Evolutionary conservation across 2,797 vertebrate genomes (phyloP), one percentile per base, ranked within the genome.

Genomic region (Naso thynnoides): DNA sequence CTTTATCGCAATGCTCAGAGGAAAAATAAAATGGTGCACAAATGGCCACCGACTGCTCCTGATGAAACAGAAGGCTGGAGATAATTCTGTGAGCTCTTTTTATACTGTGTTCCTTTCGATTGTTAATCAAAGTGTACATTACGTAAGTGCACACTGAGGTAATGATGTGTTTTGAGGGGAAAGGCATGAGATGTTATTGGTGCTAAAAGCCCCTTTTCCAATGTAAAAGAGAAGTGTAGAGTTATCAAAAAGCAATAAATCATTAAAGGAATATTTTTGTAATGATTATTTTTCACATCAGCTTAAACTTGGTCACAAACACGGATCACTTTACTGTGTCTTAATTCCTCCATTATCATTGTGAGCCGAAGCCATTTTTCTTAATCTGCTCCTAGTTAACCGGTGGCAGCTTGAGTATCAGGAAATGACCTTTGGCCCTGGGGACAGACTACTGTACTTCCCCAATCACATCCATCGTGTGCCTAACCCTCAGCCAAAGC

Each of bases 391-490:
- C 76, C 81, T 89, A 54, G 87, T 91, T 90, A 91, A 91, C 88
- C 82, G 1, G 15, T 83, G 84, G 83, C 89, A 92, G 86, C 61
- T 83, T 80, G 85, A 89, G 81, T 83, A 88, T 83, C 78, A 92
- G 93, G 92, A 94, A 94, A 88, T 87, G 82, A 93, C 88, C 92
- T 91, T 88, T 82, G 83, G 86, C 85, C 83, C 61, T 27, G 23
- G 83, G 87, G 89, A 89, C 73, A 73, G 85, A 90, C 91, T 93
- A 94, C 93, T 94, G 93, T 93, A 94, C 93, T 92, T 91, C 89
- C 87, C 88, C 88, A 90, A 90, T 94, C 93, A 92, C 89, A 91
- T 88, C 84, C 86, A 88, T 85, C 89, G 87, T 87, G 82, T 71
- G 76, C 79, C 86, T 87, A 92, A 92, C 79, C 80, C 79, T 83